These are phyloP conservation scores for Thecophora atra DNA, from an alignment of 2,888 invertebrate genomes.

Conservation along the genomic window DNA sequence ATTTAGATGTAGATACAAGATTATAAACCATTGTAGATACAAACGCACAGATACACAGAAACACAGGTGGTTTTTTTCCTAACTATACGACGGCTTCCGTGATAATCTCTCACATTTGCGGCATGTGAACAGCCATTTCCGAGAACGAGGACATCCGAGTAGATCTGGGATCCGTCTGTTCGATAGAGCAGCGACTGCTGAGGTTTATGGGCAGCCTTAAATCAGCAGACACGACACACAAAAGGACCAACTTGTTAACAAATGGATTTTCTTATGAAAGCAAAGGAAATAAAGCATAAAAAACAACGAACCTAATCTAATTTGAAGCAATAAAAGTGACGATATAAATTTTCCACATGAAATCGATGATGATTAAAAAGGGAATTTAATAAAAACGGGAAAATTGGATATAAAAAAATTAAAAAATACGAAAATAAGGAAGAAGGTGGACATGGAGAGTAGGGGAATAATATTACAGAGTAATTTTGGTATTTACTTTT, in stretches of 20 bases:
- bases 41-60: not conserved
- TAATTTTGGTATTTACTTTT: no score
- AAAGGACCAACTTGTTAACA: not conserved
- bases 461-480: not conserved
- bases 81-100: no score
- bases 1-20: not conserved
- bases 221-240: not conserved
- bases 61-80: not conserved
- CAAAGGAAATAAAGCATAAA: not conserved
- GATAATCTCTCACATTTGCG: not conserved
- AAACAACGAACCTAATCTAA: slow-evolving; percentile 19
- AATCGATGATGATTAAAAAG: not conserved
- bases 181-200: not conserved
- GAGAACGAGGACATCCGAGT: slow-evolving; percentile 8
- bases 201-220: not conserved
- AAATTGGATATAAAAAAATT: not conserved
- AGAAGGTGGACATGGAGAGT: not conserved
- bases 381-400: not conserved
- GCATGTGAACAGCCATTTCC: not conserved
- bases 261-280: not conserved
- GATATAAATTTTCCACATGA: not conserved
- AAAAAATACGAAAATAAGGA: not conserved
- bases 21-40: not conserved
- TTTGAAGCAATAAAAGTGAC: slow-evolving; percentile 29
- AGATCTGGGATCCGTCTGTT: not conserved